A percentile compares a stretch with the other conserved stretches of the same genome.
Conservation (phyloP, 2,888 invertebrate genomes). For the Hydriomena furcata region DNA sequence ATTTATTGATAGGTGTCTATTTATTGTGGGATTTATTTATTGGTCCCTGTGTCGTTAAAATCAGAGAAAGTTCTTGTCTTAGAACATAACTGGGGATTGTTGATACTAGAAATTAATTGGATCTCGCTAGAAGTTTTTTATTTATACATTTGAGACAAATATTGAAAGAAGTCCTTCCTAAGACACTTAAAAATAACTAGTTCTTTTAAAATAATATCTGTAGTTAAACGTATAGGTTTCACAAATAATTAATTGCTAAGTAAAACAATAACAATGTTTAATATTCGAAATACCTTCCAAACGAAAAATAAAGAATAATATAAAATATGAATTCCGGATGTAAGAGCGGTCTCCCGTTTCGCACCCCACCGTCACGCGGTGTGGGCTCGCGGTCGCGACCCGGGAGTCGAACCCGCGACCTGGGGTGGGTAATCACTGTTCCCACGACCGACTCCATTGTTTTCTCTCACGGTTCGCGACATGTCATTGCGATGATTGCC, state of each 20-base stretch:
- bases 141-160: too few relatives aligned
- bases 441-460: constrained; percentile 70
- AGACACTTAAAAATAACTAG: too few relatives aligned
- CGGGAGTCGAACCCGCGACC: constrained; percentile 64
- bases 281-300: constrained; percentile 3
- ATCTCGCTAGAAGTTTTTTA: too few relatives aligned
- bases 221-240: too few relatives aligned
- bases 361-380: constrained; percentile 76
- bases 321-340: constrained; percentile 67
- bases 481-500: constrained; percentile 73
- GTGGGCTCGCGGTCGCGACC: constrained; percentile 48
- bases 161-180: too few relatives aligned
- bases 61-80: not conserved
- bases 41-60: not conserved
- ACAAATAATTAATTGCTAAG: constrained; percentile 4
- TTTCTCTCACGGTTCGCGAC: constrained; percentile 76
- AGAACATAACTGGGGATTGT: not conserved
- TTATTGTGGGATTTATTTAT: constrained; percentile 19
- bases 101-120: too few relatives aligned
- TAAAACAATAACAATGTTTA: constrained; percentile 17
- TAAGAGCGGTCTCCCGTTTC: constrained; percentile 57
- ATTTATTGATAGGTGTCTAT: constrained; percentile 18
- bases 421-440: constrained; percentile 72
- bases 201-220: too few relatives aligned
- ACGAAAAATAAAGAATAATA: constrained; percentile 44